Percentiles rank a stretch among this genome's conserved stretches.
Evolutionary conservation across 1,140 invertebrate species (phyloP).

Genomic region (Proales similis): DNA sequence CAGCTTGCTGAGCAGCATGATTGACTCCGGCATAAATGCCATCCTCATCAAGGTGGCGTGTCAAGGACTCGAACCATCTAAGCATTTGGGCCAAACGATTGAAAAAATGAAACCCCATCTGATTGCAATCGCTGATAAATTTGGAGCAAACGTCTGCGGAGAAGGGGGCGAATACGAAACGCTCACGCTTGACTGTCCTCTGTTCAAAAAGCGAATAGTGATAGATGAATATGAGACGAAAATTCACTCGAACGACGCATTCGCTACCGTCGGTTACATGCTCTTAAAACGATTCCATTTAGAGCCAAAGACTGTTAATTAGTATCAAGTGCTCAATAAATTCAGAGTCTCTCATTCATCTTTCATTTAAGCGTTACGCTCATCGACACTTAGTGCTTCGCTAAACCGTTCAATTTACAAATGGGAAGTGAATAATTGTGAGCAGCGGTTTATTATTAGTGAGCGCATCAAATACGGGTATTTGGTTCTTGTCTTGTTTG

Average conservation of each 20-base stretch:
- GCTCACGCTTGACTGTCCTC: conserved; percentile 88
- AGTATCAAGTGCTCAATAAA: too few species aligned
- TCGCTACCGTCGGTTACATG: conserved; percentile 30
- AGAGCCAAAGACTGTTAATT: too few species aligned
- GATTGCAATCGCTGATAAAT: conserved; percentile 64
- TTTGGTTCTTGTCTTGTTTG: too few species aligned
- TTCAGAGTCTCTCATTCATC: too few species aligned
- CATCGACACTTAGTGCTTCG: too few species aligned
- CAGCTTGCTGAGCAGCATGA: conserved; percentile 93
- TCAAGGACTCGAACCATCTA: conserved; percentile 64
- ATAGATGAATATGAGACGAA: conserved; percentile 13
- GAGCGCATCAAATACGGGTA: too few species aligned
- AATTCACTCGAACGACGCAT: conserved; percentile 31
- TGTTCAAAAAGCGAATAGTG: conserved; percentile 69
- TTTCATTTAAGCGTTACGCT: too few species aligned
- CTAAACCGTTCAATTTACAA: too few species aligned
- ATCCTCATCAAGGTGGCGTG: conserved; percentile 93
- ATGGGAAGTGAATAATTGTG: too few species aligned
- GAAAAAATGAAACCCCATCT: conserved; percentile 75
- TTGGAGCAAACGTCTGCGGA: conserved; percentile 88
- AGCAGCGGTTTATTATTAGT: too few species aligned
- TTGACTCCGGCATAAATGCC: conserved; percentile 78
- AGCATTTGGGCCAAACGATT: conserved; percentile 76
- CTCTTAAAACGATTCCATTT: conserved; percentile 26
- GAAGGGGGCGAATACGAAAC: conserved; percentile 99